Base-by-base conservation (phyloP, 2,113 vertebrate genomes). In the Etheostoma spectabile region DNA sequence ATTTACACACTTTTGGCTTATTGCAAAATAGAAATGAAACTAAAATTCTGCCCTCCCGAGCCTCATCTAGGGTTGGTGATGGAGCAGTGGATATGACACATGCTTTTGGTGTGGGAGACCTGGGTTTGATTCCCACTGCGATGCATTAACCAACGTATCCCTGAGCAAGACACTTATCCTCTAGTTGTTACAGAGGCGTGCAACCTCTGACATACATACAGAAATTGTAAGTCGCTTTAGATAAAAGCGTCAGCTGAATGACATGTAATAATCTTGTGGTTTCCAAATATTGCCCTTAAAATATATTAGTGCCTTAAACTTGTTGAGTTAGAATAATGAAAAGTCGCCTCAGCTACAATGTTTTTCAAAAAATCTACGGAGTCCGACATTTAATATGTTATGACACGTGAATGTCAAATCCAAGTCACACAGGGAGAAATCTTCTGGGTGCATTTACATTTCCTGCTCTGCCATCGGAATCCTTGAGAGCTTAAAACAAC, bases 401-500 rank as follows among this genome's bases (percentile, higher is more conserved):
- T 49, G 83, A 60, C 51, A 59, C n/a, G 53, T 52, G n/a, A 80
- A 57, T 65, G 60, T 64, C 22, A 56, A 78, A 42, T 74, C 21
- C 21, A 42, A 76, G 42, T 66, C 66, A 76, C 60, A 75, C 51
- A n/a, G 59, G n/a, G 62, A 63, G 14, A 63, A 33, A 46, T 70
- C 15, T 45, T 46, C 7, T 35, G 27, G 30, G 30, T 22, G 18
- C 14, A 51, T 84, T 67, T 84, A 48, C 57, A 63, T 79, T 68
- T 59, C 56, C 63, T 4, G 1, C 69, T 57, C 49, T 33, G 38
- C 30, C 42, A 33, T 68, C 18, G 56, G 73, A 74, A 51, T 70
- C 74, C 27, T 74, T 62, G 10, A 68, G 56, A 64, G 70, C 71
- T 75, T 80, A 75, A 46, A 64, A 64, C 70, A 64, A 35, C 71